A percentile compares a stretch with the other conserved stretches of the same genome.
Conservation (phyloP, 2,113 vertebrate genomes). For the Daubentonia madagascariensis region DNA sequence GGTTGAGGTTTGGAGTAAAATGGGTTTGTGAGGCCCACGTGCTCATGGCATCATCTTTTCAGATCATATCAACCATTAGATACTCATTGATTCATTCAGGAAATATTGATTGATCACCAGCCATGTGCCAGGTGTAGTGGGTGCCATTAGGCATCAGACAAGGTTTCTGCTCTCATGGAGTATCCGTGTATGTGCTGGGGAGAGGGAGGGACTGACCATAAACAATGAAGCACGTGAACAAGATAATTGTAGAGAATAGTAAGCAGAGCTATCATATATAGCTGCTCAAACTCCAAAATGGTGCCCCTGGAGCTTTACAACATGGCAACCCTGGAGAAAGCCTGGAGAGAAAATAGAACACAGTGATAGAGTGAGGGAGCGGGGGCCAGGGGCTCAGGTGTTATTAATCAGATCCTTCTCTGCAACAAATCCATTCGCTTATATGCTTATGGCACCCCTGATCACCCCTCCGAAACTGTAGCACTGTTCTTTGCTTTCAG, state of each 20-base stretch:
- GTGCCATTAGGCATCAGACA: not conserved
- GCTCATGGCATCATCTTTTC: not conserved
- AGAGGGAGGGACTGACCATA: not conserved
- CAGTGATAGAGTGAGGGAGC: not conserved
- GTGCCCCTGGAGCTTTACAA: not conserved
- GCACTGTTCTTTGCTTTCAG: not conserved
- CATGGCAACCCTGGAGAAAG: not conserved
- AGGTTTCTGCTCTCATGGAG: not conserved
- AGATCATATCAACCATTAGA: not conserved
- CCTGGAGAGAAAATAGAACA: not conserved
- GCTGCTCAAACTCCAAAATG: not conserved
- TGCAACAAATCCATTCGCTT: not conserved
- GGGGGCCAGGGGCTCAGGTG: accelerated
- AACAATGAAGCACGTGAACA: not conserved
- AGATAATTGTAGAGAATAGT: not conserved
- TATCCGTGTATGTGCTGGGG: not conserved
- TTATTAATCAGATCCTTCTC: not conserved
- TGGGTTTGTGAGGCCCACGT: not conserved
- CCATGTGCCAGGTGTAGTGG: not conserved
- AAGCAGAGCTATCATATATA: not conserved
- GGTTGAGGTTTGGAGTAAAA: not conserved
- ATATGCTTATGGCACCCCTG: not conserved
- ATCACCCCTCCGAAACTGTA: not conserved
- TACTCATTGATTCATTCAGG: not conserved
- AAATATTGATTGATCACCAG: not conserved